Evolutionary conservation across 2,113 vertebrate genomes (phyloP).

Genomic region (Podilymbus podiceps): DNA sequence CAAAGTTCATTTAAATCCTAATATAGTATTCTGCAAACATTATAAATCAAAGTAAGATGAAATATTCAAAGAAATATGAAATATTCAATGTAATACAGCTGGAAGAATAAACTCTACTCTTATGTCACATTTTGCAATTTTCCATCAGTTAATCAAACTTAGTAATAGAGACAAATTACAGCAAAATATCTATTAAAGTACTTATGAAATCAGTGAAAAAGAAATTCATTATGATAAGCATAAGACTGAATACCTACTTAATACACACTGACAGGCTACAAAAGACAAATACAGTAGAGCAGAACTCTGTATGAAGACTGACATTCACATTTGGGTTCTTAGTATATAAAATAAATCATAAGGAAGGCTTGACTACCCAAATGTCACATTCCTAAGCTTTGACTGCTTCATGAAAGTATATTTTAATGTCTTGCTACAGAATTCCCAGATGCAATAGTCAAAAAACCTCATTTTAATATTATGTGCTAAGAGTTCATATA

Average conservation of each 20-base stretch:
- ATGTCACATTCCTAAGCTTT: not conserved
- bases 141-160: not conserved
- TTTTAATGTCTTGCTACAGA: not conserved
- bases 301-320: not conserved
- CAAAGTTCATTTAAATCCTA: not conserved
- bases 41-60: not conserved
- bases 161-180: constrained; percentile 2
- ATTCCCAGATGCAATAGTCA: not conserved
- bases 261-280: not conserved
- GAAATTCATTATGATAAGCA: not conserved
- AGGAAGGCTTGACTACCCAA: not conserved
- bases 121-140: not conserved
- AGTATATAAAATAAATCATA: not conserved
- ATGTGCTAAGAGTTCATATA: not conserved
- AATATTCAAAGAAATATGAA: not conserved
- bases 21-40: not conserved
- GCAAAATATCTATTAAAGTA: not conserved
- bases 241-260: not conserved
- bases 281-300: not conserved
- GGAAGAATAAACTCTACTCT: not conserved
- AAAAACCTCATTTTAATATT: not conserved
- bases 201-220: not conserved
- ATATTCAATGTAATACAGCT: not conserved
- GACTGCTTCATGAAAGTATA: not conserved
- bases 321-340: not conserved